These are phyloP conservation scores for Myiotriccus ornatus DNA, from an alignment of 2,797 vertebrate species.

Conservation along the genomic window DNA sequence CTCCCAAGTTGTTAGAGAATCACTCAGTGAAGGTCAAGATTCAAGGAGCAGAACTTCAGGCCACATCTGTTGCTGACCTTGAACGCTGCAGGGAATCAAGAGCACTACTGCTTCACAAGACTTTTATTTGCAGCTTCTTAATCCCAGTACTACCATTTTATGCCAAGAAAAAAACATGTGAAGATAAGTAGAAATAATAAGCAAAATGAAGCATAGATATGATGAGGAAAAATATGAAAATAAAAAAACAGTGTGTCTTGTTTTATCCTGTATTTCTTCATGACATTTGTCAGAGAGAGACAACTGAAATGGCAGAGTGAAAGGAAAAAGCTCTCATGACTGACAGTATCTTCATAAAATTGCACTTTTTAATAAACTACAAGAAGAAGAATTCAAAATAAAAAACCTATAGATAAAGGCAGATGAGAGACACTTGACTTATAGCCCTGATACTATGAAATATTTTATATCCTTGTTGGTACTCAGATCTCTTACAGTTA, in stretches of 20 bases:
- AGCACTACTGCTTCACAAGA: background rate
- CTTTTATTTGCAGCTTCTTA: slow-evolving; percentile 54
- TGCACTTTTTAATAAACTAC: background rate
- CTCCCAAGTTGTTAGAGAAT: slow-evolving; percentile 45
- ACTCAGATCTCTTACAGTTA: background rate
- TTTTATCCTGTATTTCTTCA: background rate
- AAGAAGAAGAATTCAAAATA: background rate
- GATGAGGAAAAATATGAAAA: background rate
- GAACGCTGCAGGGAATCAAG: background rate
- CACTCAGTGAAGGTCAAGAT: slow-evolving; percentile 57
- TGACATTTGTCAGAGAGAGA: background rate
- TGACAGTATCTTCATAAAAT: background rate
- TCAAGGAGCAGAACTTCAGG: slow-evolving; percentile 19
- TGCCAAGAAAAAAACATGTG: background rate
- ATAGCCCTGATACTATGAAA: background rate
- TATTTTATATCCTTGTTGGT: background rate
- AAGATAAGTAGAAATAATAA: background rate
- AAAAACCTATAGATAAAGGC: background rate
- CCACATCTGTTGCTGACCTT: slow-evolving; percentile 45
- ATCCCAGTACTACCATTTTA: background rate
- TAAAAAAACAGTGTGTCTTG: background rate
- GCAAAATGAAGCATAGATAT: background rate
- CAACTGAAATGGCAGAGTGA: background rate
- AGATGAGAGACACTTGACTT: background rate
- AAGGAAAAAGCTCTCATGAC: background rate